Evolutionary conservation across 1,140 invertebrate genomes (phyloP).

Genomic region (Triops longicaudatus): DNA sequence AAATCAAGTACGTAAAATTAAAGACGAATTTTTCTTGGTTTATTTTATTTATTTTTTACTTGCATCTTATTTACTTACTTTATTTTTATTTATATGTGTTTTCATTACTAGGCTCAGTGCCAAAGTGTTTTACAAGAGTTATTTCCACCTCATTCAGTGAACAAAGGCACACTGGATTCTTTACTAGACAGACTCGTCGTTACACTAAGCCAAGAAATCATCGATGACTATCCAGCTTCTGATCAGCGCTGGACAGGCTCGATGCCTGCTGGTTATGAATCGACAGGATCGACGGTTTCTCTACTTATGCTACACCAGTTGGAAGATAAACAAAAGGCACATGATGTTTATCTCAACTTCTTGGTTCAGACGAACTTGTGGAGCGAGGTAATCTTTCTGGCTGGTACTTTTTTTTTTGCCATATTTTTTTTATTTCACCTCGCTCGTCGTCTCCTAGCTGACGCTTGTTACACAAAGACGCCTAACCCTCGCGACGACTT

Average conservation of each 20-base stretch:
- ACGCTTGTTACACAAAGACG: slow-evolving; percentile 49
- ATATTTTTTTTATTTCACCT: neutral
- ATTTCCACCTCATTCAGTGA: slow-evolving; percentile 46
- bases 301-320: slow-evolving; percentile 74
- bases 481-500: slow-evolving; percentile 52
- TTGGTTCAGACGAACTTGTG: slow-evolving; percentile 38
- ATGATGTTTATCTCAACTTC: slow-evolving; percentile 63
- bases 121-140: slow-evolving; percentile 57
- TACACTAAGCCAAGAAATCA: slow-evolving; percentile 63
- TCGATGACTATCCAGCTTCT: slow-evolving; percentile 77
- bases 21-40: neutral
- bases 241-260: slow-evolving; percentile 72
- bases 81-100: no score
- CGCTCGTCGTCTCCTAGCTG: slow-evolving; percentile 41
- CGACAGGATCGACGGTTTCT: slow-evolving; percentile 39
- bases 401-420: slow-evolving; percentile 8
- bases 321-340: slow-evolving; percentile 71
- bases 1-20: slow-evolving; percentile 34
- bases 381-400: slow-evolving; percentile 17
- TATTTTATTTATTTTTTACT: neutral
- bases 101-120: slow-evolving; percentile 48
- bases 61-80: no score
- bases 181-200: slow-evolving; percentile 57
- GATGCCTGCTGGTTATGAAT: slow-evolving; percentile 36
- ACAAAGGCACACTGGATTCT: slow-evolving; percentile 44